These are phyloP conservation scores for Camelus bactrianus DNA, from an alignment of 2,113 vertebrate species.

Conservation along the genomic window DNA sequence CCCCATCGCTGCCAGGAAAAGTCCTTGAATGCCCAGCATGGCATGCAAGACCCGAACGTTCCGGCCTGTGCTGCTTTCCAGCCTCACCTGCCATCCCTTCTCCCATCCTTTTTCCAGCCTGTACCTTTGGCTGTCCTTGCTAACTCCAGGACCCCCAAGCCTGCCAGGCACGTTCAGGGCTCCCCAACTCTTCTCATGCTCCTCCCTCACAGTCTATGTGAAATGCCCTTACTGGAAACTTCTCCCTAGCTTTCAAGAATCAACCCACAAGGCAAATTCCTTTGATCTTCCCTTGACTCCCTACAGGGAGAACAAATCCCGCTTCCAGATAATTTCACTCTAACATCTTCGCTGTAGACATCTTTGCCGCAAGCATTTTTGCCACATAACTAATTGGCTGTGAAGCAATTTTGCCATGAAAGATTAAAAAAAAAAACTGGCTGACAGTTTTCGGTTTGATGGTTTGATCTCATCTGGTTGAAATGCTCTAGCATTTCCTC, in stretches of 20 bases:
- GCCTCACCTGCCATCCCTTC: not conserved
- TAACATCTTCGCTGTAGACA: not conserved
- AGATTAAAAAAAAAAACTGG: not conserved
- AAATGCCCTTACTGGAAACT: not conserved
- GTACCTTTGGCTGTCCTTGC: not conserved
- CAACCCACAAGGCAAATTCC: conserved; percentile 9
- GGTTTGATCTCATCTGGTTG: not conserved
- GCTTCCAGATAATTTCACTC: not conserved
- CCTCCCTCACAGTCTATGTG: not conserved
- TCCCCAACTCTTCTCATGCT: not conserved
- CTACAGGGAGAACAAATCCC: not conserved
- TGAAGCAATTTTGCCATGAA: not conserved
- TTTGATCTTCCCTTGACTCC: conserved; percentile 30
- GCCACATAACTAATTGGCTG: not conserved
- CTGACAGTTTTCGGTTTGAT: not conserved
- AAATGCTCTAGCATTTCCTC: not conserved
- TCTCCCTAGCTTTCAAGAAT: not conserved
- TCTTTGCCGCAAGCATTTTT: not conserved
- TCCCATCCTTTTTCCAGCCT: not conserved
- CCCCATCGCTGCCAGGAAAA: not conserved
- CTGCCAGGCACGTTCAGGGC: not conserved
- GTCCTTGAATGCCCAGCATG: not conserved
- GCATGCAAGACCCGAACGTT: not conserved
- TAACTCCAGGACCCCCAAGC: not conserved
- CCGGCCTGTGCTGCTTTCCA: not conserved